Evolutionary conservation across 2,797 vertebrate species (phyloP).

Genomic region (Pithecia hirsuta): DNA sequence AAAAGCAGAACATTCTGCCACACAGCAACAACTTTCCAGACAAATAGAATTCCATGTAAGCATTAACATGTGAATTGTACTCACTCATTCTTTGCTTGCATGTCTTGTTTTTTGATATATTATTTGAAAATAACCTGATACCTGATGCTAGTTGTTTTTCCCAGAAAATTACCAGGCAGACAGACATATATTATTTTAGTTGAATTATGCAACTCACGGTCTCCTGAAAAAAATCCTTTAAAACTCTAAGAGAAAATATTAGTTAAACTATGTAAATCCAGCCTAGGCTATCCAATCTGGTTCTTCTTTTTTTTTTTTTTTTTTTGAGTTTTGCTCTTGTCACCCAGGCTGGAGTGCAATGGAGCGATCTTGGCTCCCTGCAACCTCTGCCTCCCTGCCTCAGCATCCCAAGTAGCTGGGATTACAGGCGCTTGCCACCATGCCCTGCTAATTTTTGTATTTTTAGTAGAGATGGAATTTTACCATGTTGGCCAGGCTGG

Average conservation of each 20-base stretch:
- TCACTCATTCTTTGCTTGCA: constrained; percentile 2
- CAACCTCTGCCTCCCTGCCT: not conserved
- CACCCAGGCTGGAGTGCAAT: not conserved
- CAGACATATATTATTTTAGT: not conserved
- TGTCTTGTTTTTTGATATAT: not conserved
- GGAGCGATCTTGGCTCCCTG: not conserved
- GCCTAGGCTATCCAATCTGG: not conserved
- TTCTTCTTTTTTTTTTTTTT: too few species aligned
- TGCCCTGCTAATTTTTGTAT: not conserved
- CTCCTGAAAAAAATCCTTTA: not conserved
- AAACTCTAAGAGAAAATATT: constrained; percentile 31
- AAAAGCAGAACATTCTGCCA: not conserved
- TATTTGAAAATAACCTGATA: constrained; percentile 18
- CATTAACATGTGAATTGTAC: not conserved
- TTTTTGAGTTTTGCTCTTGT: not conserved
- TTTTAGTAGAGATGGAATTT: not conserved
- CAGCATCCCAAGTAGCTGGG: not conserved
- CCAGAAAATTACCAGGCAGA: not conserved
- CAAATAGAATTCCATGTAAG: not conserved
- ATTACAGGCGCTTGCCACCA: not conserved
- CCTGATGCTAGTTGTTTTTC: not conserved
- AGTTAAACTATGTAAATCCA: not conserved
- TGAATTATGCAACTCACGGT: not conserved
- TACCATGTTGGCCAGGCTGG: not conserved
- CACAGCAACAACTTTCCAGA: not conserved